Conservation (phyloP, 2,113 vertebrate species). For the Morone chrysops region DNA sequence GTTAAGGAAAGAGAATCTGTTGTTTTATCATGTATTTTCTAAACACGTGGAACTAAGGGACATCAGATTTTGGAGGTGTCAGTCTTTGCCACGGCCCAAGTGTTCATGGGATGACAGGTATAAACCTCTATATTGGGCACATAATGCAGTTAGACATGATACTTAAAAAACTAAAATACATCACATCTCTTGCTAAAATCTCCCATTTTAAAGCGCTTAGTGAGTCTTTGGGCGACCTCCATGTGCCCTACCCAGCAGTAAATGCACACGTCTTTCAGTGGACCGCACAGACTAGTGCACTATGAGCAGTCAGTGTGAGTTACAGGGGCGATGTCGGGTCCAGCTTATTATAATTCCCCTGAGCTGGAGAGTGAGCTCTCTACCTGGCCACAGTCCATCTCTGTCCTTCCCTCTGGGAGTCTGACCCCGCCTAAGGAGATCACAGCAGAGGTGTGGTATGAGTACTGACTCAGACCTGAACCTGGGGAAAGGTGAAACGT, state of each 20-base stretch:
- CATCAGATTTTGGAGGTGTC: background rate
- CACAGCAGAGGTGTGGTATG: slow-evolving; percentile 59
- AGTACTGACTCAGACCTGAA: slow-evolving; percentile 59
- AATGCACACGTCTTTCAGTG: slow-evolving; percentile 34
- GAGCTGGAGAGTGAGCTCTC: slow-evolving; percentile 51
- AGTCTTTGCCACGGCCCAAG: background rate
- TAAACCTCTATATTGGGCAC: background rate
- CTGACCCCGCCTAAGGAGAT: slow-evolving; percentile 56
- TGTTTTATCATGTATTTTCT: background rate
- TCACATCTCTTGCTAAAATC: background rate
- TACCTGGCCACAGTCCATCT: slow-evolving; percentile 55
- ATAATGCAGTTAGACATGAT: background rate
- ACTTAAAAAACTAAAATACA: background rate
- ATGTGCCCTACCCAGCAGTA: slow-evolving; percentile 75
- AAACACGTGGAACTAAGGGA: background rate
- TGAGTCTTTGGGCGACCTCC: slow-evolving; percentile 71
- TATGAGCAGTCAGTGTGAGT: slow-evolving; percentile 49
- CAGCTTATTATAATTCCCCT: slow-evolving; percentile 57
- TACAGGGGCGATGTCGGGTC: slow-evolving; percentile 40
- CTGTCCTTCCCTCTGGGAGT: slow-evolving; percentile 61
- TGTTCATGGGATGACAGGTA: background rate
- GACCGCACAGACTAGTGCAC: slow-evolving; percentile 24
- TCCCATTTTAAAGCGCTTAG: background rate
- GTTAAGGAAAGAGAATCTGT: background rate
- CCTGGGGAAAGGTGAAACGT: slow-evolving; percentile 70